Conservation (phyloP, 2,797 vertebrate species). For the Cossypha heuglini region DNA sequence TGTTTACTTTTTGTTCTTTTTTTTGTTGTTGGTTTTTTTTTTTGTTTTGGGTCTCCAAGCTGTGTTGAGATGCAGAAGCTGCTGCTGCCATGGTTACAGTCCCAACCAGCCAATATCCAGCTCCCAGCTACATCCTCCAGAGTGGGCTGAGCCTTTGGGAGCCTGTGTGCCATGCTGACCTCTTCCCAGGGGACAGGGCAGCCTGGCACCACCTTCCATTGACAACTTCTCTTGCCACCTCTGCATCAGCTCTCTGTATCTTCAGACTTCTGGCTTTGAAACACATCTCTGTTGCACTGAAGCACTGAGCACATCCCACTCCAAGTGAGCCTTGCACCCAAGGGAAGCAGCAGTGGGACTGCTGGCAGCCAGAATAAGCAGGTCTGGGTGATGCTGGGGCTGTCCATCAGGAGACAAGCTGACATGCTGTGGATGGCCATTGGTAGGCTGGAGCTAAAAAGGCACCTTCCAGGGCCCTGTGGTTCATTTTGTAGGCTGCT, state of each 20-base stretch:
- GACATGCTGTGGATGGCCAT: fast-evolving
- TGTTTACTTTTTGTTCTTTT: background rate
- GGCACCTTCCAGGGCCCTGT: background rate
- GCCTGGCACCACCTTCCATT: background rate
- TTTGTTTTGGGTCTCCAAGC: background rate
- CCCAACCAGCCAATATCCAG: constrained; percentile 14
- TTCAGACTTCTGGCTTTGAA: background rate
- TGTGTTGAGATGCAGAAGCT: constrained; percentile 47
- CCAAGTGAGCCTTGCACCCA: background rate
- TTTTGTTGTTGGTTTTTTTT: no score
- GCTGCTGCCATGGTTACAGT: constrained; percentile 75
- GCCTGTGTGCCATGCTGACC: background rate
- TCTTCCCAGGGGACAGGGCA: background rate
- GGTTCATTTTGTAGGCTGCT: background rate
- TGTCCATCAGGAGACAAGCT: background rate
- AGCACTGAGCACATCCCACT: fast-evolving
- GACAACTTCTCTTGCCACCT: background rate
- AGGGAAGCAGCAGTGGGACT: background rate
- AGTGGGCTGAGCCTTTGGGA: background rate
- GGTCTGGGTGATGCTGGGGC: background rate
- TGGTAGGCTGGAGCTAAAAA: background rate
- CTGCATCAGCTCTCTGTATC: background rate
- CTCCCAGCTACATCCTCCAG: background rate
- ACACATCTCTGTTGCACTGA: fast-evolving
- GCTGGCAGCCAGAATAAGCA: fast-evolving